A percentile compares a stretch with the other conserved stretches of the same genome.
Evolutionary conservation across 2,888 invertebrate species (phyloP).

Genomic region (Oxyscelio sp.): DNA sequence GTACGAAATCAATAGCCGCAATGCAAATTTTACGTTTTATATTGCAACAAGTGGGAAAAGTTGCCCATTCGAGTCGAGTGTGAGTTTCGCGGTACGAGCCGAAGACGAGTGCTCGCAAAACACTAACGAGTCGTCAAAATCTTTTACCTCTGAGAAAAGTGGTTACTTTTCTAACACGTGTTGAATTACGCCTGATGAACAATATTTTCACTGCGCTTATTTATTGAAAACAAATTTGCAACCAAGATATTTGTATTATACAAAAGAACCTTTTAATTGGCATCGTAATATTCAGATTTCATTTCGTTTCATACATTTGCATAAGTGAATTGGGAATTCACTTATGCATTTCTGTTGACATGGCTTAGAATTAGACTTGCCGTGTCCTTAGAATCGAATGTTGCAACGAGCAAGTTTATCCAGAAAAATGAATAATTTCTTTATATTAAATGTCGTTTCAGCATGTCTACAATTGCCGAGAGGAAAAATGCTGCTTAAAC

Average conservation of each 20-base stretch:
- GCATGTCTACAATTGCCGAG: constrained; percentile 21
- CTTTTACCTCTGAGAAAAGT: too few species aligned
- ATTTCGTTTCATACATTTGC: constrained; percentile 14
- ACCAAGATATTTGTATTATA: too few species aligned
- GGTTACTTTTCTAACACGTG: too few species aligned
- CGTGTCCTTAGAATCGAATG: constrained; percentile 13
- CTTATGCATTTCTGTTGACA: constrained; percentile 1
- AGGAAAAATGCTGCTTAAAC: constrained; percentile 46
- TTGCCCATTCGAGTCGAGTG: too few species aligned
- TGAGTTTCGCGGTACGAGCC: too few species aligned
- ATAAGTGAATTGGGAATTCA: constrained; percentile 25
- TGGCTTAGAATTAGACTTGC: background rate
- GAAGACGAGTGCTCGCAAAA: too few species aligned
- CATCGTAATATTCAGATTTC: constrained; percentile 14
- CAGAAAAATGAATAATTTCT: constrained; percentile 41
- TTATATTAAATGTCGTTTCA: constrained; percentile 49
- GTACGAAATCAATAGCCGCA: too few species aligned
- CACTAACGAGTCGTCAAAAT: too few species aligned
- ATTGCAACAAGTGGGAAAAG: too few species aligned
- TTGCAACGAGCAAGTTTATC: constrained; percentile 33
- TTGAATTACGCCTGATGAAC: too few species aligned
- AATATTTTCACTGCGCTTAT: constrained; percentile 35
- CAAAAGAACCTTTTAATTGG: background rate
- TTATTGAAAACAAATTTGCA: background rate
- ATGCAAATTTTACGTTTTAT: too few species aligned